phyloP scores from a whole-genome alignment of 2,888 invertebrate genomes.

The Argynnis bischoffii region DNA sequence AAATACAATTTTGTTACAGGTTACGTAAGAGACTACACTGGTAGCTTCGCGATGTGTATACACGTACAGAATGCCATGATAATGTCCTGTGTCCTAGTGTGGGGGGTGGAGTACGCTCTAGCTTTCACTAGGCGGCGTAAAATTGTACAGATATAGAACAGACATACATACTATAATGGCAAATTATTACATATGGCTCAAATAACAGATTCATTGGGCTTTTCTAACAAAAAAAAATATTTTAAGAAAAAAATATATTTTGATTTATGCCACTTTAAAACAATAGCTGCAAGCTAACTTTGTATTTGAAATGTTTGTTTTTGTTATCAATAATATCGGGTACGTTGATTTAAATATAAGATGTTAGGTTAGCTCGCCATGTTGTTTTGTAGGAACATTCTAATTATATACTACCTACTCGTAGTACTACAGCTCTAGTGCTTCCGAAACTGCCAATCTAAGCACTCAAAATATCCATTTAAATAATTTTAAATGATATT shows the following conservation, averaged over 20 bases:
- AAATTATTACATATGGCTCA: no score
- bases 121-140: constrained; percentile 71
- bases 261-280: no score
- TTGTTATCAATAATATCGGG: constrained; percentile 3
- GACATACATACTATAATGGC: no score
- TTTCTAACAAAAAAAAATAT: no score
- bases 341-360: constrained; percentile 4
- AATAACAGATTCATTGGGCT: no score
- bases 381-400: constrained; percentile 1
- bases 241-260: no score
- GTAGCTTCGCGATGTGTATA: constrained; percentile 86
- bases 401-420: constrained; percentile 10
- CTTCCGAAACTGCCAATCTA: constrained; percentile 10
- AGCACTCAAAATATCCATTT: constrained; percentile 5
- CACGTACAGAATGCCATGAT: constrained; percentile 88
- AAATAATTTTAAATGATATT: no score
- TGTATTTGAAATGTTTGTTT: constrained; percentile 9
- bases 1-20: constrained; percentile 70
- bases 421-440: neutral
- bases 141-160: constrained; percentile 71
- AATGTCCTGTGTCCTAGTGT: constrained; percentile 85
- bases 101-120: constrained; percentile 85
- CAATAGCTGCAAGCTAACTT: neutral
- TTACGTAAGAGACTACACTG: constrained; percentile 85
- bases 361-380: neutral